Base-by-base conservation (phyloP, 1,140 invertebrate genomes). In the Pomacea maculata region DNA sequence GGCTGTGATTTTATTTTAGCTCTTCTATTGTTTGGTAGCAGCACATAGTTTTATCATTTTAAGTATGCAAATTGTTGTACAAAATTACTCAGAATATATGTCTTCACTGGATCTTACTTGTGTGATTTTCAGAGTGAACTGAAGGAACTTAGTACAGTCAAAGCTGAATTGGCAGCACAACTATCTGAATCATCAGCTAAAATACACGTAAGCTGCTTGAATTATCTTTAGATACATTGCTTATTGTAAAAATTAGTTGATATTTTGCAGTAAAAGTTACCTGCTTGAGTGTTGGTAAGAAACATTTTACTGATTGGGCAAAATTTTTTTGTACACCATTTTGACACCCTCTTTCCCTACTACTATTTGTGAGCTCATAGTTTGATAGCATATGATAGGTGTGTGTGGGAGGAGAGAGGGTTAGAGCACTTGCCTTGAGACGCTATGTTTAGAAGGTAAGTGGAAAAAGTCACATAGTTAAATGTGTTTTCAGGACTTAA, bases 111-210 rank as follows among this genome's bases (percentile, higher is more conserved):
- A 45, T 45, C 0, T 65, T 73, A 63, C 63, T 19, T 45, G 19
- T 34, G 79, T 72, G n/a, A 34, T 78, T 85, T 86, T 54, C 87
- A 90, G 88, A 86, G 85, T 81, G 87, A 89, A 65, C 70, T 88
- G 52, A 88, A 89, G 71, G 87, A 90, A 80, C 75, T 90, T 64
- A 88, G 88, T 80, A 83, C 85, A 55, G 78, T 86, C 17, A 90
- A 90, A 81, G 87, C 87, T 65, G 87, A 88, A 67, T 78, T 88
- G 21, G 86, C 88, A 61, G 82, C 83, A 15, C 86, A 89, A 73
- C 83, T 88, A 54, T 86, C 87, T 5, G 87, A 89, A 77, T 79
- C 87, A 65, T 86, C 86, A 65, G 88, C 85, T 7, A 88, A 90
- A 84, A 84, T 86, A 55, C 88, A 89, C 84, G 88, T 89, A 85